phyloP scores from a whole-genome alignment of 2,113 vertebrate genomes.

The Dryoscopus gambensis region DNA sequence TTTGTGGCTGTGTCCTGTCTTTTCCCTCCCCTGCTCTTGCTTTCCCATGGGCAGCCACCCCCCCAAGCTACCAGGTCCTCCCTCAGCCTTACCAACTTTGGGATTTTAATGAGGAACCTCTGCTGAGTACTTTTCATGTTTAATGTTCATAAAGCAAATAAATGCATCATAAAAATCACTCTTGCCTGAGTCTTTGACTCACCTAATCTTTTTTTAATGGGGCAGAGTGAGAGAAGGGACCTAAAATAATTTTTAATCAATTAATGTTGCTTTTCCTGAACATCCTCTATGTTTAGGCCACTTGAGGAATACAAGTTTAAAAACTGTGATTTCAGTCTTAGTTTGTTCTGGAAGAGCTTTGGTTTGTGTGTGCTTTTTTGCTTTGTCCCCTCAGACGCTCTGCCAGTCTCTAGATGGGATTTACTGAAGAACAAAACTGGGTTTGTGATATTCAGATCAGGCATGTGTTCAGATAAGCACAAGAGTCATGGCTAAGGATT shows the following conservation, averaged over 20 bases:
- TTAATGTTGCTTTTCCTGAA: neutral
- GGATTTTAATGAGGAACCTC: neutral
- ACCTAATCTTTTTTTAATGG: neutral
- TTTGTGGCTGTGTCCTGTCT: rapidly evolving
- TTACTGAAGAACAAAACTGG: neutral
- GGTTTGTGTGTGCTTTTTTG: neutral
- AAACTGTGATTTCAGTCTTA: neutral
- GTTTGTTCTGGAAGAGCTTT: neutral
- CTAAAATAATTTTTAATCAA: neutral
- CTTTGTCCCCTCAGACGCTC: neutral
- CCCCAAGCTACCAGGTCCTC: neutral
- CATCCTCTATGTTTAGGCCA: neutral
- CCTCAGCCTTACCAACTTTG: neutral
- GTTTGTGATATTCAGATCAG: neutral
- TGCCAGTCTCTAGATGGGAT: neutral
- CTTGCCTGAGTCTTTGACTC: neutral
- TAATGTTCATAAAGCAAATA: neutral
- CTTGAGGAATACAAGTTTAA: neutral
- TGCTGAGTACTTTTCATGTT: neutral
- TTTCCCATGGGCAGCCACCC: rapidly evolving
- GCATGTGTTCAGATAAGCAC: neutral
- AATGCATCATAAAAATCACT: neutral
- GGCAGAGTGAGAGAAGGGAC: neutral
- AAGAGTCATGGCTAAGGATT: neutral
- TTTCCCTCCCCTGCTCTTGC: neutral